A percentile compares a stretch with the other conserved stretches of the same genome.
Conservation (phyloP, 2,797 vertebrate species). For the Diplodus puntazzo region DNA sequence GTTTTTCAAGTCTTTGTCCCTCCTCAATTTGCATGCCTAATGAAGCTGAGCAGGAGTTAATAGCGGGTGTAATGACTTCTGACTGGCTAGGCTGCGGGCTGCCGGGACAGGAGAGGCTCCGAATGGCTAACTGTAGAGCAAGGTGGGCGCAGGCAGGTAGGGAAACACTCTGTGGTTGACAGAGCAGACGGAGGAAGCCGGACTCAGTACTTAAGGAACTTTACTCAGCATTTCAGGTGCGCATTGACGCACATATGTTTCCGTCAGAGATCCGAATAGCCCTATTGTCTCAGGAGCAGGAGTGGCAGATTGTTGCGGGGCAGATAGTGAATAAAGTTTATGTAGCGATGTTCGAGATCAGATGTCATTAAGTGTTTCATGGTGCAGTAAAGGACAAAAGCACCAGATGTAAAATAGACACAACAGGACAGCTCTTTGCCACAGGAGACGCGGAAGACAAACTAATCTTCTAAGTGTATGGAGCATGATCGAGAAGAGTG, state of each 20-base stretch:
- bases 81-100: slow-evolving; percentile 90
- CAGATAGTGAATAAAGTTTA: slow-evolving; percentile 1
- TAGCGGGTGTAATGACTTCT: slow-evolving; percentile 99
- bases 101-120: slow-evolving; percentile 67
- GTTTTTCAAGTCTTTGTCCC: slow-evolving; percentile 87
- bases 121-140: slow-evolving; percentile 71
- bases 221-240: slow-evolving; percentile 12
- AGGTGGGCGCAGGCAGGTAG: slow-evolving; percentile 66
- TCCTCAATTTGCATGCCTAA: slow-evolving; percentile 98
- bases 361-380: not conserved
- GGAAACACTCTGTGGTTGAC: slow-evolving; percentile 39
- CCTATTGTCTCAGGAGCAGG: not conserved
- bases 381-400: not conserved
- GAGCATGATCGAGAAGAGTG: no score
- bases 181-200: slow-evolving; percentile 27
- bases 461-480: no score
- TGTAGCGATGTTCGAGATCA: not conserved
- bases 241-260: not conserved
- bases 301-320: not conserved
- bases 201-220: slow-evolving; percentile 21
- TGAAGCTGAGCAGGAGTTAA: slow-evolving; percentile 99
- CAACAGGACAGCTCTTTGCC: not conserved
- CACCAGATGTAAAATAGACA: not conserved
- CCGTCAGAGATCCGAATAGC: not conserved
- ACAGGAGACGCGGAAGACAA: no score